A percentile compares a stretch with the other conserved stretches of the same genome.
phyloP scores from a whole-genome alignment of 1,140 invertebrate species.

The Gerris buenoi region DNA sequence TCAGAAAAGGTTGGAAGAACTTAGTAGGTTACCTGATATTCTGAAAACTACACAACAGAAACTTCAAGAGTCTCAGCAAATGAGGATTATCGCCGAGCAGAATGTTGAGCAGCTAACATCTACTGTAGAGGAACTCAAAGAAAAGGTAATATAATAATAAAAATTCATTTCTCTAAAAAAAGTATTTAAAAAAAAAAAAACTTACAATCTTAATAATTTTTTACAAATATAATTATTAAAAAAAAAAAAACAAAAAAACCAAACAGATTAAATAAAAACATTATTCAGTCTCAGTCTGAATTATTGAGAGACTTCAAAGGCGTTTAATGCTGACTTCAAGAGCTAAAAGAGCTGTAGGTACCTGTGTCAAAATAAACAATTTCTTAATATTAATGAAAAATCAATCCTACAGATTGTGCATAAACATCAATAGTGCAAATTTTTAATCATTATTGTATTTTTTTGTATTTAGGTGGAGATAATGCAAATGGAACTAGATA shows the following conservation, averaged over 20 bases:
- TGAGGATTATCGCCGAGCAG: conserved; percentile 41
- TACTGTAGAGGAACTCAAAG: conserved; percentile 30
- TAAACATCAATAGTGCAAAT: no score
- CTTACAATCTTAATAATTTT: conserved; percentile 13
- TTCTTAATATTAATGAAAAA: no score
- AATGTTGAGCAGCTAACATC: conserved; percentile 42
- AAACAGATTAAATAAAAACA: background rate
- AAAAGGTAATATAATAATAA: no score
- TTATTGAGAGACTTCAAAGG: no score
- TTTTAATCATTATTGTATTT: background rate
- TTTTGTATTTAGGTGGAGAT: background rate
- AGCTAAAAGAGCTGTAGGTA: no score
- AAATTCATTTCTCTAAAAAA: no score
- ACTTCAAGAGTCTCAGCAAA: conserved; percentile 49
- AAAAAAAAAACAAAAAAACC: background rate
- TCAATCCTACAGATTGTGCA: no score
- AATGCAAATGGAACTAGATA: background rate
- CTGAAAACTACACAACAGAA: conserved; percentile 54
- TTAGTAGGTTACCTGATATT: conserved; percentile 53
- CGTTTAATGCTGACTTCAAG: no score
- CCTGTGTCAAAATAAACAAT: no score
- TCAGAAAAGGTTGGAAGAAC: conserved; percentile 56
- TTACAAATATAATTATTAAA: background rate
- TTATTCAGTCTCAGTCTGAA: no score
- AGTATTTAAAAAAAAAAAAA: no score